Evolutionary conservation across 2,113 vertebrate genomes (phyloP).

Genomic region (Aplodontia rufa): DNA sequence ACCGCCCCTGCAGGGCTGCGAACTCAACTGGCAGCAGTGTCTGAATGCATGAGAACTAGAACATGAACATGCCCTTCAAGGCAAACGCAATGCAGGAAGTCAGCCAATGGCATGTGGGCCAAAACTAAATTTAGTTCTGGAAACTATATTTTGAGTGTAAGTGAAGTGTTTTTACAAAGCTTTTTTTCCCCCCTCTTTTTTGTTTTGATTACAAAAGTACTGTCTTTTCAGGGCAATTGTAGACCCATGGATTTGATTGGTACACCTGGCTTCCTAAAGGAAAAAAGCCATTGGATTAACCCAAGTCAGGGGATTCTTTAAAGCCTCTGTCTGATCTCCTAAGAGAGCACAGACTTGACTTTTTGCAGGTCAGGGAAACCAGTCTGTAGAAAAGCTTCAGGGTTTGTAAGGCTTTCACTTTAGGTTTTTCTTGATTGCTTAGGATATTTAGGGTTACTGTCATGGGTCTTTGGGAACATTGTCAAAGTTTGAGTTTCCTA

Average conservation of each 20-base stretch:
- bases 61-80: conserved; percentile 46
- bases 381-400: neutral
- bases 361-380: neutral
- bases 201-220: neutral
- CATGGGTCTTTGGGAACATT: neutral
- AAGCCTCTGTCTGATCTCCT: neutral
- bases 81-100: conserved; percentile 29
- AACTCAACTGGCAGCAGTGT: neutral
- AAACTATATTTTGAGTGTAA: conserved; percentile 58
- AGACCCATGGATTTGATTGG: neutral
- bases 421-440: neutral
- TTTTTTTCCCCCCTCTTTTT: too few species aligned
- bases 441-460: neutral
- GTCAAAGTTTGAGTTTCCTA: neutral
- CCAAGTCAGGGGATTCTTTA: neutral
- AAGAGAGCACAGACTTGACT: neutral
- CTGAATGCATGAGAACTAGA: conserved; percentile 62
- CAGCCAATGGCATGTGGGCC: conserved; percentile 50
- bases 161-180: conserved; percentile 43
- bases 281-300: neutral
- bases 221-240: conserved; percentile 35
- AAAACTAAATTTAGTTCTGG: conserved; percentile 74
- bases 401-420: neutral
- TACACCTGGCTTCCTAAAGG: neutral
- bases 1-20: conserved; percentile 21